Base-by-base conservation (phyloP, 1,140 invertebrate species). In the Drosophila tristis region DNA sequence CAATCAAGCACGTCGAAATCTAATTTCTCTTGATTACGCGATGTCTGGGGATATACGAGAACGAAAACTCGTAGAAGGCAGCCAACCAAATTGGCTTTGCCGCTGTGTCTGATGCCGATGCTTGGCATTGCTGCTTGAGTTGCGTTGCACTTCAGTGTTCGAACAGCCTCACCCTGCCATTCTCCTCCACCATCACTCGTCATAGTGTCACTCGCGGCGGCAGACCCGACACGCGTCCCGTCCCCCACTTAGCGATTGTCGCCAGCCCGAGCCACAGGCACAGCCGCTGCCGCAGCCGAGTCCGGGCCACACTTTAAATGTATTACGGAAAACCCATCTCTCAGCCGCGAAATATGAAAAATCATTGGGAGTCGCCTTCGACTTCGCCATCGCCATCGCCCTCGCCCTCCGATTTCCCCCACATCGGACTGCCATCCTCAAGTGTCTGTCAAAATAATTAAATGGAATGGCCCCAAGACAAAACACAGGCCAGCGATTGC, bases 21-120 rank as follows among this genome's bases (percentile, higher is more conserved):
- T 90, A 90, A 90, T 90, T 90, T 90, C 76, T 90, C 87, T 84
- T 90, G 87, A 90, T 90, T 90, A 90, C 66, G 76, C 82, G 70
- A 61, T 44, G 42, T 50, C 49, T 47, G 23, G 45, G 26, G 45
- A 39, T 39, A 13, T 13, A 13, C 35, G 35, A 31, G 31, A 31
- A 13, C 35, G 35, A 31, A 7, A 31, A 8, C 31, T 4, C 8
- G 49, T 13, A 42, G 57, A 16, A 62, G 57, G 75, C 53, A 55
- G 61, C 47, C 43, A 77, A 66, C 57, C 63, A 82, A 87, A 89
- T 82, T 89, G 75, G 84, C 84, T 89, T 72, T 86, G 73, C 68
- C 71, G 70, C 61, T 39, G 42, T 42, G 26, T 4, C 26, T 16
- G 59, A 25, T 9, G 50, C 25, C 9, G 50, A 5, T 35, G 50